A percentile compares a stretch with the other conserved stretches of the same genome.
These are phyloP conservation scores for Chrysocyon brachyurus DNA, from an alignment of 2,797 vertebrate genomes.

Conservation along the genomic window DNA sequence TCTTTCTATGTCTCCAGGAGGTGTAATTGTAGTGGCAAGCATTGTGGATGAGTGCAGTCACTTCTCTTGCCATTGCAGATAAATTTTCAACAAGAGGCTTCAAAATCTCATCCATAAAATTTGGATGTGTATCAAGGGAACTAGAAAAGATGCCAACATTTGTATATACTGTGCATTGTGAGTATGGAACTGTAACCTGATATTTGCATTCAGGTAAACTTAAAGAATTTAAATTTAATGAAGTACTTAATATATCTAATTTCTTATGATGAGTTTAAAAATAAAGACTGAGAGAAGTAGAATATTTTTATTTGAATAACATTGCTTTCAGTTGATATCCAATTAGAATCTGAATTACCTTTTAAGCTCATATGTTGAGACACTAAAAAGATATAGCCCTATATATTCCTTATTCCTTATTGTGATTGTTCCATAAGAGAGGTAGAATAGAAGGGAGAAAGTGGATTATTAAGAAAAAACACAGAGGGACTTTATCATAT, in stretches of 20 bases:
- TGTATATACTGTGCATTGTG: not conserved
- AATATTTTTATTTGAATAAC: not conserved
- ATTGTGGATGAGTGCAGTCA: slow-evolving; percentile 46
- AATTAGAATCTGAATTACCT: not conserved
- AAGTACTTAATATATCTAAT: not conserved
- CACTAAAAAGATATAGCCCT: not conserved
- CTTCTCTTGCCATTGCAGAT: slow-evolving; percentile 57
- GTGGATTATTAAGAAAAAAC: not conserved
- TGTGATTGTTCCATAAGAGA: not conserved
- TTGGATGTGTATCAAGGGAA: slow-evolving; percentile 43
- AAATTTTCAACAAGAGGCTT: slow-evolving; percentile 68
- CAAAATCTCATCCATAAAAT: slow-evolving; percentile 53
- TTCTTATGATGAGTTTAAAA: not conserved
- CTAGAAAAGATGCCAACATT: slow-evolving; percentile 26
- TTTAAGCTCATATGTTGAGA: not conserved
- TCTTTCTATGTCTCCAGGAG: slow-evolving; percentile 16
- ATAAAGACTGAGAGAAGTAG: not conserved
- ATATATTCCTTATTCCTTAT: not conserved
- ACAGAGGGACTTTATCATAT: not conserved
- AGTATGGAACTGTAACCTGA: not conserved
- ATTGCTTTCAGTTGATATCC: not conserved
- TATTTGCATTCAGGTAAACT: slow-evolving; percentile 14
- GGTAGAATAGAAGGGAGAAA: not conserved
- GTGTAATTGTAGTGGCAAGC: slow-evolving; percentile 48
- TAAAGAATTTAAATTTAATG: slow-evolving; percentile 33